phyloP scores from a whole-genome alignment of 2,797 vertebrate species.

The Neopelma chrysocephalum region DNA sequence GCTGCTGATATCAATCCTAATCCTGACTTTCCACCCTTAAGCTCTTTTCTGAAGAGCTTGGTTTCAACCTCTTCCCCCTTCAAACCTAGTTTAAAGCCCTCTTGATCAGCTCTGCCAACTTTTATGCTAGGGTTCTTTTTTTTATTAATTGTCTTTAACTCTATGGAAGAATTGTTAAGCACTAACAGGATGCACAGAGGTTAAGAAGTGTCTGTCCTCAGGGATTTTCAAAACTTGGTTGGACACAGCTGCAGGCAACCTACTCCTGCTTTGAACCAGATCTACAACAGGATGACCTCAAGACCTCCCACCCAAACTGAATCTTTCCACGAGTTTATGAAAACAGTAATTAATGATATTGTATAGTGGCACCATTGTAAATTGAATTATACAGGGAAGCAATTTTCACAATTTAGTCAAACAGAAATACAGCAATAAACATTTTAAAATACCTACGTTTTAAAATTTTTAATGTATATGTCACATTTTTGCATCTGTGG shows the following conservation, averaged over 20 bases:
- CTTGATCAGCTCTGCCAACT: too few relatives aligned
- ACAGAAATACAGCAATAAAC: neutral
- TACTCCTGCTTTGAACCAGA: neutral
- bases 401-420: neutral
- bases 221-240: neutral
- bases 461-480: neutral
- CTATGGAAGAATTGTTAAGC: neutral
- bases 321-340: neutral
- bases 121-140: too few relatives aligned
- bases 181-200: neutral
- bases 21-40: too few relatives aligned
- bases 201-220: neutral
- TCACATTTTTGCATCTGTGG: accelerated
- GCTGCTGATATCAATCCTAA: too few relatives aligned
- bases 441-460: neutral
- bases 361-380: neutral
- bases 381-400: neutral
- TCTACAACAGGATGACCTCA: neutral
- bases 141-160: neutral
- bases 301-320: neutral
- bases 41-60: too few relatives aligned
- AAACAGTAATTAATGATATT: neutral
- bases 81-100: too few relatives aligned
- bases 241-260: neutral
- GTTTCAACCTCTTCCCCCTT: too few relatives aligned